These are phyloP conservation scores for Luperina testacea DNA, from an alignment of 2,888 invertebrate genomes.

Conservation along the genomic window DNA sequence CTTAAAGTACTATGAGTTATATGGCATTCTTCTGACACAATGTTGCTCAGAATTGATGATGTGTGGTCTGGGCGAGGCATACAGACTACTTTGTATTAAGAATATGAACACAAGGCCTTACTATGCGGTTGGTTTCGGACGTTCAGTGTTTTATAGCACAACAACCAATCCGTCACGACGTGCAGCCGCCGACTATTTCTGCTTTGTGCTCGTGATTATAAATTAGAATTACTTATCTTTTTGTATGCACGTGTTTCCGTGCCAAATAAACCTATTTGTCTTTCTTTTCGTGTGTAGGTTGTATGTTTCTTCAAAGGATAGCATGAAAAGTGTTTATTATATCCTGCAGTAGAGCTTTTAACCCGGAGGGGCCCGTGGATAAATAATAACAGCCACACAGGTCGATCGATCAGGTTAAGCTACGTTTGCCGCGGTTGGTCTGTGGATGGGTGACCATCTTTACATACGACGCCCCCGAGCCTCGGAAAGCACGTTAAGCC, in stretches of 20 bases:
- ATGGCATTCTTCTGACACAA: constrained; percentile 42
- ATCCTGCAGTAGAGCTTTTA: not conserved
- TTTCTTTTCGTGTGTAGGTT: not conserved
- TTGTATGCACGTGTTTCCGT: no score
- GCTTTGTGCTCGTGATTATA: no score
- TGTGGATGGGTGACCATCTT: no score
- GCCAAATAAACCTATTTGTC: no score
- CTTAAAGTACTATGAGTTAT: constrained; percentile 19
- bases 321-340: constrained; percentile 7
- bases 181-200: no score
- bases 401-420: no score
- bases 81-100: constrained; percentile 53
- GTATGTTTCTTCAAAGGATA: constrained; percentile 22
- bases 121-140: constrained; percentile 42
- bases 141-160: constrained; percentile 30
- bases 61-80: constrained; percentile 46
- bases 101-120: constrained; percentile 33
- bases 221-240: no score
- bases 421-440: no score
- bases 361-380: no score
- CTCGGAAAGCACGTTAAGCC: no score
- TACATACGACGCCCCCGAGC: no score
- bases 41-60: constrained; percentile 47
- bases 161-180: constrained; percentile 9
- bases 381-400: no score